Evolutionary conservation across 2,888 invertebrate genomes (phyloP), one percentile per base, ranked within the genome.

Genomic region (Sinelater perroti): DNA sequence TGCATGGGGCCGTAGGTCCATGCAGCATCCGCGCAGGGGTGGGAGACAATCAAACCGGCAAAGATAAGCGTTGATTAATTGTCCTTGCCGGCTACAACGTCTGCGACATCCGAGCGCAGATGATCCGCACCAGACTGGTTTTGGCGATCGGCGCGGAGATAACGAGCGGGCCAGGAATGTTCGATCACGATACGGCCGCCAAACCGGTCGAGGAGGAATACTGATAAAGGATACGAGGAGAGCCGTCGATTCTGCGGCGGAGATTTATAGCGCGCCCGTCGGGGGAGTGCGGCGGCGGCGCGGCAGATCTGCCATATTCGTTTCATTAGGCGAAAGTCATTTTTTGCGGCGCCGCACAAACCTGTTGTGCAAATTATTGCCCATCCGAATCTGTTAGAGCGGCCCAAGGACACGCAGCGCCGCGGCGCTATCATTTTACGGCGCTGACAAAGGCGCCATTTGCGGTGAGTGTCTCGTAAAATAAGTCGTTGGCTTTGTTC

Each of bases 1-100:
- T 57, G 53, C 57, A 38, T 52, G 52, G 14, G 10, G 45, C 31
- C 45, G 21, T 38, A n/a, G n/a, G 30, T 24, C 33, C 45, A 28
- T 36, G 33, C 24, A 21, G 20, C 11, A 46, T 44, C 33, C 36
- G 50, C 51, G 45, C 26, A 18, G 42, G 59, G 57, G 42, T 55
- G 55, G 58, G 60, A 67, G 63, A 66, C 67, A 66, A 67, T 64
- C 65, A 66, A 67, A 67, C 59, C 59, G 61, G 51, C 45, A 36
- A 56, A 73, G 76, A 77, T 76, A 76, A 75, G 72, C 66, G 67
- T 73, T 76, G 77, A 77, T 77, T 77, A 77, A 77, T 77, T 72
- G 74, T 72, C 55, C 53, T 56, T 46, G 60, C 46, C 56, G 33
- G 52, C 18, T 52, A 56, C 56, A 60, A 52, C 68, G 59, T 67